Evolutionary conservation across 1,140 invertebrate genomes (phyloP).

Genomic region (Caerostris darwini): DNA sequence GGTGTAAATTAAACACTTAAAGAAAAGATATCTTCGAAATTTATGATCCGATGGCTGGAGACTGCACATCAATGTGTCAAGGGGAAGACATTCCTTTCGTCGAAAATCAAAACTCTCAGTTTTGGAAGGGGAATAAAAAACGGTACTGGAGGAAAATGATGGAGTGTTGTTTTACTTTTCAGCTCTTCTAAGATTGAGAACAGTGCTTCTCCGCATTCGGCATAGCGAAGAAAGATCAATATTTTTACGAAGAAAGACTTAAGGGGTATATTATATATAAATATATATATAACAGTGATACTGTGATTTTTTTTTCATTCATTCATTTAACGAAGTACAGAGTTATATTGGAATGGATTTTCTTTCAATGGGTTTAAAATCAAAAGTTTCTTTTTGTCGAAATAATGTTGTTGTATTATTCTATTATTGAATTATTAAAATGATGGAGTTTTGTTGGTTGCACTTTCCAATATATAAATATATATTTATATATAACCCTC

Average conservation of each 20-base stretch:
- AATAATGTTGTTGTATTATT: too few species aligned
- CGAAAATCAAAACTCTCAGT: background rate
- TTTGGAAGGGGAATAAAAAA: background rate
- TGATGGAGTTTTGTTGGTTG: too few species aligned
- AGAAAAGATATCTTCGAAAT: background rate
- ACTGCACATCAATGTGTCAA: background rate
- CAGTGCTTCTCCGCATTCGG: background rate
- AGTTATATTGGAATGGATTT: too few species aligned
- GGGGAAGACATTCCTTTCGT: background rate
- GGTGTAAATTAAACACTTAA: conserved; percentile 52
- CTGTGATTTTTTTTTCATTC: too few species aligned
- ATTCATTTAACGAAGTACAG: too few species aligned
- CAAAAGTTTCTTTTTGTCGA: too few species aligned
- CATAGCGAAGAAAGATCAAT: background rate
- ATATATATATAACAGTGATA: too few species aligned
- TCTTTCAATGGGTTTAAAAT: too few species aligned
- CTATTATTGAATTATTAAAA: too few species aligned
- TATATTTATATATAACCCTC: too few species aligned
- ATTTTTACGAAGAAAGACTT: background rate
- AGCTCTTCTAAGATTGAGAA: background rate
- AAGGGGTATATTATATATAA: background rate
- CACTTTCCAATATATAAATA: too few species aligned
- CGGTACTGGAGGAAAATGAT: background rate
- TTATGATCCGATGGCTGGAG: background rate
- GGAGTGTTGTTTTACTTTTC: background rate